Evolutionary conservation across 2,113 vertebrate genomes (phyloP).

Genomic region (Hoplias malabaricus): DNA sequence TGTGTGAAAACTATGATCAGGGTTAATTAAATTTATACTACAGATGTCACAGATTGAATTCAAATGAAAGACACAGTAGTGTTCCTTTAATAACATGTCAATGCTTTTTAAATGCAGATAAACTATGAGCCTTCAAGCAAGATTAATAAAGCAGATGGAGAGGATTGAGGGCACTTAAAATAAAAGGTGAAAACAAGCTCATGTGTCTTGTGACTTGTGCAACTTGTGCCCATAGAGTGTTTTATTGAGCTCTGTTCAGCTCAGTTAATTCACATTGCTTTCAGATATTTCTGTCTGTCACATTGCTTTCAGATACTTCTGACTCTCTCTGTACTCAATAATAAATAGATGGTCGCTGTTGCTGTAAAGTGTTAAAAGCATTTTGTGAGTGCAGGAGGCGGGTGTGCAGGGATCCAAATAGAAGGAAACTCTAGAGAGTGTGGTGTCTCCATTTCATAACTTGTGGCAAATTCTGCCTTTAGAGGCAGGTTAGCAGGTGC

Average conservation of each 20-base stretch:
- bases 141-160: neutral
- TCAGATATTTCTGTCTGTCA: neutral
- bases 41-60: too few species aligned
- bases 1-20: too few species aligned
- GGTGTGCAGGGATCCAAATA: neutral
- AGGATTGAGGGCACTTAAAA: neutral
- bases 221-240: neutral
- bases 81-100: neutral
- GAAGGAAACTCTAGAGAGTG: conserved; percentile 9
- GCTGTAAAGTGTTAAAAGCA: conserved; percentile 5
- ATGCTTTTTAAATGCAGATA: neutral
- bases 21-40: too few species aligned
- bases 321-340: neutral
- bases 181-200: neutral
- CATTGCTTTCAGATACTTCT: too few species aligned
- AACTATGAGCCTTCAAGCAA: neutral
- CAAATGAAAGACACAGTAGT: too few species aligned
- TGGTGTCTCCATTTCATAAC: neutral
- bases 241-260: neutral
- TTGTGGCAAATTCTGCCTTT: conserved; percentile 10
- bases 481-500: conserved; percentile 12
- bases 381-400: neutral
- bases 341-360: conserved; percentile 3
- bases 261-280: neutral
- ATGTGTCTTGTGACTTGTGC: neutral